A percentile compares a stretch with the other conserved stretches of the same genome.
Conservation (phyloP, 2,797 vertebrate genomes). For the Borostomias antarcticus region DNA sequence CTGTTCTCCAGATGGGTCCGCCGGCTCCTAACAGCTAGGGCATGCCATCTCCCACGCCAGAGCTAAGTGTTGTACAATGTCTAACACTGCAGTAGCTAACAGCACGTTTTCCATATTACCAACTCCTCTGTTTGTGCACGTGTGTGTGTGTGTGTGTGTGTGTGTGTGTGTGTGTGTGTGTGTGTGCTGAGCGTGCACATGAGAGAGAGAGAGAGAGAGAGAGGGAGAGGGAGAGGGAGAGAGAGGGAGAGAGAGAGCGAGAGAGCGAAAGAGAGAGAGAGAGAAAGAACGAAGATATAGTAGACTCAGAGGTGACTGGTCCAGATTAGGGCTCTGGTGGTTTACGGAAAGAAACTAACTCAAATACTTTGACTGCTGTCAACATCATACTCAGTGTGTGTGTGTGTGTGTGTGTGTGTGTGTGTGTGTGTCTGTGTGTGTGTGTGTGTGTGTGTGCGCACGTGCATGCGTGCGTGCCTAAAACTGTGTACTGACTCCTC, state of each 20-base stretch:
- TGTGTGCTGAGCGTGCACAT: neutral
- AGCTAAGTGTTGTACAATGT: constrained; percentile 51
- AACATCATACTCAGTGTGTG: no score
- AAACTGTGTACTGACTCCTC: no score
- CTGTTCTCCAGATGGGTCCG: constrained; percentile 68
- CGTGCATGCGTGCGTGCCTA: neutral
- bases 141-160: constrained; percentile 1
- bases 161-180: no score
- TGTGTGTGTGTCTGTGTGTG: neutral
- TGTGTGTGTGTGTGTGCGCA: constrained; percentile 6
- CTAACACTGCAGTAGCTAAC: constrained; percentile 44
- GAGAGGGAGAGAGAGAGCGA: no score
- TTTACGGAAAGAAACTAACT: no score
- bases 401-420: neutral
- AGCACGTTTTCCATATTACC: constrained; percentile 65
- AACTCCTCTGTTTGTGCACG: constrained; percentile 34
- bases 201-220: no score
- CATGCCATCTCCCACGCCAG: constrained; percentile 45
- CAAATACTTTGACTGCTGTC: no score
- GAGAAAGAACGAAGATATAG: no score
- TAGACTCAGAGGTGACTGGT: no score
- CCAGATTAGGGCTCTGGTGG: no score
- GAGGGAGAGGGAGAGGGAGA: no score
- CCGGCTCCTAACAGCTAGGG: constrained; percentile 45
- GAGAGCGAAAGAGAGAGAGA: no score